Evolutionary conservation across 2,113 vertebrate species (phyloP).

Genomic region (Zosterops hypoxanthus): DNA sequence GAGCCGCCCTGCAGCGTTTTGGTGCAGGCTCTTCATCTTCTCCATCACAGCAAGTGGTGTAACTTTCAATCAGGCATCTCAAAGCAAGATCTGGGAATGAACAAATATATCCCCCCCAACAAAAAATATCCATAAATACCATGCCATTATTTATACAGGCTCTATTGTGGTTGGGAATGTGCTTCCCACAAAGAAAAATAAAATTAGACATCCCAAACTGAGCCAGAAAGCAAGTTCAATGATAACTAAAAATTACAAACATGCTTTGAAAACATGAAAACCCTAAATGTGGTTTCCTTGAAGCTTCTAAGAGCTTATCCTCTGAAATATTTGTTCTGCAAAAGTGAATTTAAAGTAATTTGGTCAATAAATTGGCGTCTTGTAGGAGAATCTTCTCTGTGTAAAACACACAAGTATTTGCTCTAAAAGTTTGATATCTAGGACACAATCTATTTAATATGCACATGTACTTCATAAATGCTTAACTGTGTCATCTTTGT

Average conservation of each 20-base stretch:
- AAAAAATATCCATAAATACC: not conserved
- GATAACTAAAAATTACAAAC: not conserved
- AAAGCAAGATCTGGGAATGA: constrained; percentile 87
- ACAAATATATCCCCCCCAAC: not conserved
- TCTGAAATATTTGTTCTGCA: not conserved
- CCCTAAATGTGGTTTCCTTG: not conserved
- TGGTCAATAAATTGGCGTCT: not conserved
- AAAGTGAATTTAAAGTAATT: not conserved
- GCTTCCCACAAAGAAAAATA: not conserved
- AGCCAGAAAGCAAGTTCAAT: not conserved
- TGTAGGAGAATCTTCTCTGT: not conserved
- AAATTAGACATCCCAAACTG: not conserved
- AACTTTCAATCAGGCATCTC: constrained; percentile 86
- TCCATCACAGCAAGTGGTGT: constrained; percentile 31
- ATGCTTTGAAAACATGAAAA: not conserved
- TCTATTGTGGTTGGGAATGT: not conserved
- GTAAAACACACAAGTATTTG: not conserved
- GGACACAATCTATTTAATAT: not conserved
- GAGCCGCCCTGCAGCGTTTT: constrained; percentile 77
- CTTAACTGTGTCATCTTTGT: not conserved
- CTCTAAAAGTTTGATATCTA: not conserved
- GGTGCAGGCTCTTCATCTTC: constrained; percentile 68
- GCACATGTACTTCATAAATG: not conserved
- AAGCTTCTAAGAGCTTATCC: not conserved
- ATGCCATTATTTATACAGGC: not conserved